Base-by-base conservation (phyloP, 30 jellyfish, hydroid and myxozoan genomes). In the Hydractinia echinata region DNA sequence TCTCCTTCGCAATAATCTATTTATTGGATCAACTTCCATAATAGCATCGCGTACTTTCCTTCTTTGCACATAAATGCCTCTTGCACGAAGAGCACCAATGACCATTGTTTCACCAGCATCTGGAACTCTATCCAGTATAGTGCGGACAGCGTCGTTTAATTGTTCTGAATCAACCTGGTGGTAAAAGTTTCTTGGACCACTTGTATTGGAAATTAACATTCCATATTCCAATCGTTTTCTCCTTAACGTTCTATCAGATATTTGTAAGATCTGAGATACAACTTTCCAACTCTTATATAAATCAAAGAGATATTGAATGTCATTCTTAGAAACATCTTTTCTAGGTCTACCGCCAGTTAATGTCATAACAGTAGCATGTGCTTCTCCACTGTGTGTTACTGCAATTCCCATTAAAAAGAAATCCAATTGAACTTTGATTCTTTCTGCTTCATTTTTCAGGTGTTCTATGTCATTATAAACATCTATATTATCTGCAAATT, bases 61-160 rank as follows among this genome's bases (percentile, higher is more conserved):
- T 21, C 88, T 68, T 61, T 80, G 88, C 21, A 80, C 88, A 67
- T 66, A 44, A 6, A 80, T 30, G 10, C 88, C 88, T 67, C 88
- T 20, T 11, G 85, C 70, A 7, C 83, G 67, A 55, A 64, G 72
- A 19, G 84, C 88, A 18, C 88, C 84, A 18, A 80, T 80, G 20
- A 80, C 67, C 49, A 62, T 51, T 10, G 84, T 61, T 52, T 61
- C 88, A 9, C 88, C 88, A n/a, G n/a, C n/a, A n/a, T n/a, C n/a
- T n/a, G n/a, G n/a, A 49, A 67, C 51, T 10, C 15, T 51, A 7
- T 39, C 7, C 30, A 80, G 66, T 14, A 67, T 80, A 15, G 44
- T 54, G 66, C 84, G 16, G 51, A 80, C 54, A 39, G 51, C 51
- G 13, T 67, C 72, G 54, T 50, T 18, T 21, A 61, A 54, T 10